phyloP scores from a whole-genome alignment of 1,140 invertebrate species.

The Globodera ellingtonae region DNA sequence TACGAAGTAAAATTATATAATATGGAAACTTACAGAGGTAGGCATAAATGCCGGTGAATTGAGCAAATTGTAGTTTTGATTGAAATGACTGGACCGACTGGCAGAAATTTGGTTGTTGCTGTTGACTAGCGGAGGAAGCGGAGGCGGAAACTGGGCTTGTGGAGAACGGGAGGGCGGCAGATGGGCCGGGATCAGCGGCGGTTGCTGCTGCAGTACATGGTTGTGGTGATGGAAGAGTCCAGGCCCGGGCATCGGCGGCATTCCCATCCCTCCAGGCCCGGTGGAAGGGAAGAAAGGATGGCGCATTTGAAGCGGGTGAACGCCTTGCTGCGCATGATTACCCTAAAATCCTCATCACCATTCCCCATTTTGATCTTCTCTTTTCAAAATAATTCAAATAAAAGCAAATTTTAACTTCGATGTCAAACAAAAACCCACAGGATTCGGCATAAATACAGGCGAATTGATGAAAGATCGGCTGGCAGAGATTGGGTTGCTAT shows the following conservation, averaged over 20 bases:
- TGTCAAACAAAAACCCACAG: background rate
- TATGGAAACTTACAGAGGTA: conserved; percentile 6
- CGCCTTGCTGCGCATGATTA: background rate
- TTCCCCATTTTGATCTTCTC: too few species aligned
- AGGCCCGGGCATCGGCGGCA: conserved; percentile 2
- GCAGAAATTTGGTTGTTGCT: conserved; percentile 16
- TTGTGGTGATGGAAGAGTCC: conserved; percentile 3
- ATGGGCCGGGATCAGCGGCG: conserved; percentile 10
- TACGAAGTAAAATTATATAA: background rate
- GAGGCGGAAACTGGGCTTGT: conserved; percentile 6
- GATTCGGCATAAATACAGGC: conserved; percentile 18
- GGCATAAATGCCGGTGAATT: conserved; percentile 30
- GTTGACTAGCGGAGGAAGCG: conserved; percentile 9
- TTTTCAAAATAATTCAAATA: background rate
- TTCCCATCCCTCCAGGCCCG: conserved; percentile 7
- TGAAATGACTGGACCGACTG: conserved; percentile 1
- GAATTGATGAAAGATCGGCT: conserved; percentile 19
- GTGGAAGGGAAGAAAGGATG: conserved; percentile 6
- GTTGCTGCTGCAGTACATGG: conserved; percentile 1
- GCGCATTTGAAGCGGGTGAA: conserved; percentile 11
- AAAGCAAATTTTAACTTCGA: background rate
- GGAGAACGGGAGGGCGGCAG: conserved; percentile 1
- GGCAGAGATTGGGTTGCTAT: conserved; percentile 12
- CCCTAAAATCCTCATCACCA: background rate
- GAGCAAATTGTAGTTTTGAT: conserved; percentile 17